phyloP scores from a whole-genome alignment of 2,797 vertebrate species.

The Cirrhinus mrigala region DNA sequence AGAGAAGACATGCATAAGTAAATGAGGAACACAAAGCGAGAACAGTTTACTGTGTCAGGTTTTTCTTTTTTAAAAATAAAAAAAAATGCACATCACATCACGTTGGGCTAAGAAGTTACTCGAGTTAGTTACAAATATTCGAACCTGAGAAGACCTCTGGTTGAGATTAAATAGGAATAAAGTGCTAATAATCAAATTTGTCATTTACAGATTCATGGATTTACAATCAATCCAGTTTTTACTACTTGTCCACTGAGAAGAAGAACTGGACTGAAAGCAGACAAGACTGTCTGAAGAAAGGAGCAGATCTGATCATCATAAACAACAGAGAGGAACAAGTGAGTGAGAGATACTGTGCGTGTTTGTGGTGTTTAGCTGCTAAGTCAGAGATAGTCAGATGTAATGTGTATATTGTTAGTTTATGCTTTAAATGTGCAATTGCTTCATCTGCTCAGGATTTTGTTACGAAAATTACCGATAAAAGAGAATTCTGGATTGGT shows the following conservation, averaged over 20 bases:
- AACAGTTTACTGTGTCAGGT: too few species aligned
- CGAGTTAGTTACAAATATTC: background rate
- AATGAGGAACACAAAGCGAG: too few species aligned
- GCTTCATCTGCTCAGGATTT: background rate
- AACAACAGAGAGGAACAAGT: background rate
- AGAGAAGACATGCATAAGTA: too few species aligned
- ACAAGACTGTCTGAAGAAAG: background rate
- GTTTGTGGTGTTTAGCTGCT: background rate
- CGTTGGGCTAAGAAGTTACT: too few species aligned
- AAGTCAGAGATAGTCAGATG: too few species aligned
- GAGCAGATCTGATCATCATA: conserved; percentile 27
- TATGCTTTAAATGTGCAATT: background rate
- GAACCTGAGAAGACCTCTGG: background rate
- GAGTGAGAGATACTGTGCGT: background rate
- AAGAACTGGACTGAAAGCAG: background rate
- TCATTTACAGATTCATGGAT: background rate
- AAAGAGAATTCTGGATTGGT: background rate
- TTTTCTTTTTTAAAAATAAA: too few species aligned
- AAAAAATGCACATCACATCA: too few species aligned
- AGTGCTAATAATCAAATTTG: background rate
- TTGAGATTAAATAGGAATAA: background rate
- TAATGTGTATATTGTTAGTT: background rate
- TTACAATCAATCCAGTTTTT: background rate
- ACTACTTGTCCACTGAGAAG: background rate
- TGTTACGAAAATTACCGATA: background rate